Conservation (phyloP, 2,797 vertebrate genomes). For the Acanthornis magna region DNA sequence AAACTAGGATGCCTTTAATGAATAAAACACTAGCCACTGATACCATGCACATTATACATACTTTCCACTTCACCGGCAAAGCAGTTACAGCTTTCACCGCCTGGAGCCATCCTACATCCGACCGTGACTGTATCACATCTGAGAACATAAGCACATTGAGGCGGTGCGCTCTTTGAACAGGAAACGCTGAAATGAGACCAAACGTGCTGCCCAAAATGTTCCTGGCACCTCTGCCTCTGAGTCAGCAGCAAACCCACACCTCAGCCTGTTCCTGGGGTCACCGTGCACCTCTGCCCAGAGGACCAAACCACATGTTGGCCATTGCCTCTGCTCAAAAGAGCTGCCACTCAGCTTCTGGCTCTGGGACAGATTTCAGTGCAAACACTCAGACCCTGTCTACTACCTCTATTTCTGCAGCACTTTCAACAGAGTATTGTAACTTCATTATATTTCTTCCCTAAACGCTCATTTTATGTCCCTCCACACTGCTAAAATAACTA, state of each 20-base stretch:
- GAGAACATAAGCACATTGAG: neutral
- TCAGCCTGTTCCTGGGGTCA: neutral
- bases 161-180: accelerated
- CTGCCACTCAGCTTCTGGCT: neutral
- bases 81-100: slow-evolving; percentile 34
- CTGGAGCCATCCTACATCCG: neutral
- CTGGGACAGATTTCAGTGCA: neutral
- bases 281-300: neutral
- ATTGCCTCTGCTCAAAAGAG: neutral
- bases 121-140: neutral
- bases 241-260: neutral
- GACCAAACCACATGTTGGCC: neutral
- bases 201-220: neutral
- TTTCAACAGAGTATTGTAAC: neutral
- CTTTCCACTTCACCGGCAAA: slow-evolving; percentile 42
- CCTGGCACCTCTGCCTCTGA: neutral
- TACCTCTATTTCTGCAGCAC: neutral
- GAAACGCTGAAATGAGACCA: neutral
- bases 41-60: slow-evolving; percentile 31
- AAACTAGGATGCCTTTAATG: slow-evolving; percentile 58
- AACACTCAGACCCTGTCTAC: neutral
- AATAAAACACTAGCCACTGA: slow-evolving; percentile 62
- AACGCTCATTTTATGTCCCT: slow-evolving; percentile 1
- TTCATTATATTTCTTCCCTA: neutral
- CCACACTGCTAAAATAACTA: neutral